Evolutionary conservation across 2,113 vertebrate genomes (phyloP).

Genomic region (Athene noctua): DNA sequence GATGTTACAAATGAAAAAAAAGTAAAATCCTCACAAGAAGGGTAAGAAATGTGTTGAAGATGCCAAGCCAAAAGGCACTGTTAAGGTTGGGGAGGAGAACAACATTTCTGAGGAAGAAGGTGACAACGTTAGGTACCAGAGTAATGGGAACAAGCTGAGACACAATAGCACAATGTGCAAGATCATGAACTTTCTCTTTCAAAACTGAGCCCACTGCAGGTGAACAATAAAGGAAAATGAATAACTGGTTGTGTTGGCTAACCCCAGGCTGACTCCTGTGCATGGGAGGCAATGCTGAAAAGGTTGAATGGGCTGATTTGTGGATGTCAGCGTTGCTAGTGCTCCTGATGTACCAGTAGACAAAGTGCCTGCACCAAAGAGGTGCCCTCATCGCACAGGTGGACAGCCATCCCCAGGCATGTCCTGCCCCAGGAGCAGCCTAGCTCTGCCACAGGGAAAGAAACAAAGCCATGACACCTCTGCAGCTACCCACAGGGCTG

Average conservation of each 20-base stretch:
- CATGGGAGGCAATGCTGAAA: background rate
- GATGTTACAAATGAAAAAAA: background rate
- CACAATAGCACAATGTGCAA: fast-evolving
- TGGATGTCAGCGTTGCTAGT: background rate
- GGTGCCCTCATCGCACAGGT: fast-evolving
- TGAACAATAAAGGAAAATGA: background rate
- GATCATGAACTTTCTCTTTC: background rate
- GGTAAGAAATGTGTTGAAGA: background rate
- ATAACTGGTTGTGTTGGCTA: background rate
- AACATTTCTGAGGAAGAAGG: background rate
- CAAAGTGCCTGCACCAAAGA: background rate
- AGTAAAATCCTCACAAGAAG: background rate
- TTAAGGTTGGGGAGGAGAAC: background rate
- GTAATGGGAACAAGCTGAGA: background rate
- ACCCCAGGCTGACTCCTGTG: background rate
- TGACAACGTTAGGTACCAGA: fast-evolving
- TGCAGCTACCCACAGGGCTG: background rate
- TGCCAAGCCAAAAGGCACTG: background rate
- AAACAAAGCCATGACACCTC: background rate
- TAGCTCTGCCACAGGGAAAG: background rate
- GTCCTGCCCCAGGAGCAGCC: background rate
- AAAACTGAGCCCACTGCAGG: background rate
- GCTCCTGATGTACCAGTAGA: background rate
- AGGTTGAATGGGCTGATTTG: background rate
- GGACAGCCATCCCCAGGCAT: background rate